Percentiles rank a stretch among this genome's conserved stretches.
Evolutionary conservation across 23 tunicate species (phyloP).

Genomic region (Halocynthia roretzi): DNA sequence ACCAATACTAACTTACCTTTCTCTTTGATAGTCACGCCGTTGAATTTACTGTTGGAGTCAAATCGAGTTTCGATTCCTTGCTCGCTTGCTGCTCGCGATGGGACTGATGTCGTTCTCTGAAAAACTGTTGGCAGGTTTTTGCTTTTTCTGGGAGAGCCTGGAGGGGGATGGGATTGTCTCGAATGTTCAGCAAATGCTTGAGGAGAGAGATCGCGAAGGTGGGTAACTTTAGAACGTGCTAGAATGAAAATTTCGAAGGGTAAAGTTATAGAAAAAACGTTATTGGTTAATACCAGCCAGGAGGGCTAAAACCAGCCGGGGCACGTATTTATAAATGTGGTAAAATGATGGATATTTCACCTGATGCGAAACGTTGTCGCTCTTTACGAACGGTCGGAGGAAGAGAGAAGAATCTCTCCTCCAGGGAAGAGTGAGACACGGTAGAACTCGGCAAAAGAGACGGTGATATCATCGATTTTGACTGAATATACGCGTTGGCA

Average conservation of each 20-base stretch:
- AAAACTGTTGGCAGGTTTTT: background rate
- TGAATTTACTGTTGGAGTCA: background rate
- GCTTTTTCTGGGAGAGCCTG: background rate
- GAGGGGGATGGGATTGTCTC: conserved; percentile 11
- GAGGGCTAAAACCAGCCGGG: background rate
- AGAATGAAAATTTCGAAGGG: background rate
- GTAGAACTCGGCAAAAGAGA: background rate
- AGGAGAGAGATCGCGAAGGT: conserved; percentile 22
- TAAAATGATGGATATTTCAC: background rate
- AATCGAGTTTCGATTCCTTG: background rate
- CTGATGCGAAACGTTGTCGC: background rate
- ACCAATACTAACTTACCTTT: background rate
- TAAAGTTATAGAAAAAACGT: background rate
- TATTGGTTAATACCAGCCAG: background rate
- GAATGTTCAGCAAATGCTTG: conserved; percentile 12
- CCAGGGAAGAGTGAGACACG: conserved; percentile 7
- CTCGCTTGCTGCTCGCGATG: background rate
- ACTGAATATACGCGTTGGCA: conserved; percentile 1
- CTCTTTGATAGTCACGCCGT: background rate
- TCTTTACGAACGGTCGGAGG: background rate
- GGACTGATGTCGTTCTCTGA: background rate
- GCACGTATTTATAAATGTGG: background rate
- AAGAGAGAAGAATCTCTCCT: conserved; percentile 22
- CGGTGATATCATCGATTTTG: background rate
- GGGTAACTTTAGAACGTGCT: conserved; percentile 17